These are phyloP conservation scores for Tanypteryx hageni DNA, from an alignment of 2,888 invertebrate genomes.

Conservation along the genomic window DNA sequence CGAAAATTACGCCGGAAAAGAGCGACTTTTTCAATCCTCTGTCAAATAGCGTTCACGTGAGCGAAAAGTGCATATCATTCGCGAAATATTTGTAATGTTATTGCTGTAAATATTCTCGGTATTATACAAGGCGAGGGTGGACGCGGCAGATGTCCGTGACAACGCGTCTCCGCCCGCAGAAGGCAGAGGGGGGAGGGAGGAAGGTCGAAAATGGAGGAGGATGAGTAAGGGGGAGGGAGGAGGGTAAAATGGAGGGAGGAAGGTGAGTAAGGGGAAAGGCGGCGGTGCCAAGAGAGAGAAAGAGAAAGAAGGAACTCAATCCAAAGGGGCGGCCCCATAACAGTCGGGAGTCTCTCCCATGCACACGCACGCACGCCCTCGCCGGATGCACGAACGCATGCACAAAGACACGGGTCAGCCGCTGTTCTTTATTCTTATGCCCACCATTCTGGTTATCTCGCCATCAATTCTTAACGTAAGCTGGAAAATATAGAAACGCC, in stretches of 20 bases:
- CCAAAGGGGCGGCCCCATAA: not conserved
- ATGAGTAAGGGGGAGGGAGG: no score
- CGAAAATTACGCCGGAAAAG: no score
- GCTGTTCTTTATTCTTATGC: not conserved
- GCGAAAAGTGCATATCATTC: no score
- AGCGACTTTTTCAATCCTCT: no score
- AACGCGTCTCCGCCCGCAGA: not conserved
- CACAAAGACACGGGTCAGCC: constrained; percentile 27
- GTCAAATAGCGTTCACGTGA: no score
- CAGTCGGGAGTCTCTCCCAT: not conserved
- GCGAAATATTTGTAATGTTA: no score
- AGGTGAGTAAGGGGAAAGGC: not conserved
- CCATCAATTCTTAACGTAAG: no score
- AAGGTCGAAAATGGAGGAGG: not conserved
- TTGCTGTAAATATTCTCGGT: no score
- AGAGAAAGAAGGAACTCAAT: not conserved
- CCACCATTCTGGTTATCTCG: not conserved
- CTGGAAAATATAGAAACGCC: no score
- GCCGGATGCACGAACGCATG: not conserved
- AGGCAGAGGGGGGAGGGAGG: not conserved
- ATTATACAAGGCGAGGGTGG: no score
- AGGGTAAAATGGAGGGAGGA: not conserved
- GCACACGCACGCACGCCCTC: constrained; percentile 5
- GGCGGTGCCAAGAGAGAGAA: not conserved
- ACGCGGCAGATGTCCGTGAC: not conserved